A percentile compares a stretch with the other conserved stretches of the same genome.
Conservation (phyloP, 1,140 invertebrate genomes). For the Berghia stephanieae region DNA sequence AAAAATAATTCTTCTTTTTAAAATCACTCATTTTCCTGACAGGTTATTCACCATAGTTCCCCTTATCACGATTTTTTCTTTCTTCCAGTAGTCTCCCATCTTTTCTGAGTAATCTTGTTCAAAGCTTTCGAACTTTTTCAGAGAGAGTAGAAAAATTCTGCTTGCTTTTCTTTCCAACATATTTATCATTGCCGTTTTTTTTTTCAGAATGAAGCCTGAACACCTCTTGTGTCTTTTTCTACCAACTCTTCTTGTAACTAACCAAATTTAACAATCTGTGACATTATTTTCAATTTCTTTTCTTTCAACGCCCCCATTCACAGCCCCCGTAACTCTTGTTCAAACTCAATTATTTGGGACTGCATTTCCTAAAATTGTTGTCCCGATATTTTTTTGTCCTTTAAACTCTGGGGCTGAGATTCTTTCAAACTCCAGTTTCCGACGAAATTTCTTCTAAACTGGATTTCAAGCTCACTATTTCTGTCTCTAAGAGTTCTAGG, state of each 20-base stretch:
- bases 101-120: slow-evolving; percentile 25
- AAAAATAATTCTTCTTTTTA: too few relatives aligned
- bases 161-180: not conserved
- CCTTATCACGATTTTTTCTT: too few relatives aligned
- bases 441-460: not conserved
- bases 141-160: not conserved
- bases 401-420: not conserved
- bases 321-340: not conserved
- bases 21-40: too few relatives aligned
- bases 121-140: not conserved
- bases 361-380: slow-evolving; percentile 16
- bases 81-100: slow-evolving; percentile 25
- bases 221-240: slow-evolving; percentile 13
- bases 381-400: slow-evolving; percentile 13
- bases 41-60: too few relatives aligned
- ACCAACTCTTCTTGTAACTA: not conserved
- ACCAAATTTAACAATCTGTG: not conserved
- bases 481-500: too few relatives aligned
- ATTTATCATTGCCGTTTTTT: not conserved
- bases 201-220: slow-evolving; percentile 14
- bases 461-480: not conserved
- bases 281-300: not conserved
- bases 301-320: not conserved
- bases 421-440: too few relatives aligned
- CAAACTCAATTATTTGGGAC: slow-evolving; percentile 1